phyloP scores from a whole-genome alignment of 2,113 vertebrate genomes.

The Mus spicilegus region DNA sequence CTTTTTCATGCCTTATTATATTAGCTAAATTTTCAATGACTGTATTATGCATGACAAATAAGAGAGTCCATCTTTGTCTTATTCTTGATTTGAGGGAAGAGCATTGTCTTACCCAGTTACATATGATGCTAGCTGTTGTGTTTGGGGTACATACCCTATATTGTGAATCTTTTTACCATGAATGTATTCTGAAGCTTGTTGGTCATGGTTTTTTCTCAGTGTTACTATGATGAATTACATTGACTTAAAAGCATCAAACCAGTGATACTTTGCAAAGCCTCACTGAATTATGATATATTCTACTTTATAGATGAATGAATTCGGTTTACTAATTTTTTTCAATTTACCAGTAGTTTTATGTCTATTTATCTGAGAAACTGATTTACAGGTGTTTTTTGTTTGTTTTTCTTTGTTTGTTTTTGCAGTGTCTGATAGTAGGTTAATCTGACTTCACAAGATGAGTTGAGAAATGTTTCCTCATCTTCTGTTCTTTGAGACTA shows the following conservation, averaged over 20 bases:
- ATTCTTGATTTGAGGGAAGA: background rate
- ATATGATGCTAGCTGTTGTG: background rate
- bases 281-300: background rate
- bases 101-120: background rate
- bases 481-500: background rate
- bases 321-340: slow-evolving; percentile 21
- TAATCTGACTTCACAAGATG: background rate
- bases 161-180: background rate
- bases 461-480: background rate
- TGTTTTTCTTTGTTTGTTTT: background rate
- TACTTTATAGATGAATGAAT: slow-evolving; percentile 2
- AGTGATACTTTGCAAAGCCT: background rate
- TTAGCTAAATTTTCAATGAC: background rate
- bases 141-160: background rate
- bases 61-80: background rate
- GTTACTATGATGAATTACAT: background rate
- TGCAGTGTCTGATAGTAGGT: background rate
- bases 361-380: background rate
- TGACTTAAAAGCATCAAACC: background rate
- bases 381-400: background rate
- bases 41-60: background rate
- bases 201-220: background rate
- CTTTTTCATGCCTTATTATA: background rate
- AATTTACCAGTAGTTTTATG: background rate
- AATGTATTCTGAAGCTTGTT: background rate